These are phyloP conservation scores for Piscicola geometra DNA, from an alignment of 2,888 invertebrate species.

Conservation along the genomic window DNA sequence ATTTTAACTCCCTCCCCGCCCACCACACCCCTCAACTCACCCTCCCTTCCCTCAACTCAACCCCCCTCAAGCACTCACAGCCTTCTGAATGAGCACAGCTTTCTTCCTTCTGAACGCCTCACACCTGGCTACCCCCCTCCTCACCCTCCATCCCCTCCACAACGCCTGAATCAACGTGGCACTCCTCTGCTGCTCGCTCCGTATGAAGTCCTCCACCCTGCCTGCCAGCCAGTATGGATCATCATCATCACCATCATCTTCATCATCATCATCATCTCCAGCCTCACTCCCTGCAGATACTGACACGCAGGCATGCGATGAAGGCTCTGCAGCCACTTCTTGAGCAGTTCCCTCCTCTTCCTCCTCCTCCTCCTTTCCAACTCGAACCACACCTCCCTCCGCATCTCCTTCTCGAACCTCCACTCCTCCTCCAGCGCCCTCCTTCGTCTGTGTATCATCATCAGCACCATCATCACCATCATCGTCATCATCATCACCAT, in stretches of 20 bases:
- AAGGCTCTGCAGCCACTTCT: conserved; percentile 51
- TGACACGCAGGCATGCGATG: conserved; percentile 53
- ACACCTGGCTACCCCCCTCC: conserved; percentile 45
- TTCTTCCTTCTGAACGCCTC: conserved; percentile 46
- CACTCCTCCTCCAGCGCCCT: conserved; percentile 45
- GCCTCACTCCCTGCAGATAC: conserved; percentile 27
- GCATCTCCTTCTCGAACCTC: conserved; percentile 43
- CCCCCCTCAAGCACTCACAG: conserved; percentile 44
- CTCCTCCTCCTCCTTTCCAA: conserved; percentile 48
- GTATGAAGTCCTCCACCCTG: neutral
- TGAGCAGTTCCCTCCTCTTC: conserved; percentile 51
- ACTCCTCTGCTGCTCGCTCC: neutral
- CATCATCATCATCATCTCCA: too few species aligned
- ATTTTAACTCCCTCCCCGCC: too few species aligned
- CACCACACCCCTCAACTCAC: too few species aligned
- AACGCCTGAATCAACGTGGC: neutral
- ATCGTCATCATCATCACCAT: neutral
- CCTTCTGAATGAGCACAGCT: conserved; percentile 51
- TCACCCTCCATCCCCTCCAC: conserved; percentile 50
- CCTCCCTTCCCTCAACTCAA: too few species aligned
- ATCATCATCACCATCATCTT: neutral
- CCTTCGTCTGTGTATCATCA: conserved; percentile 42
- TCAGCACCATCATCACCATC: too few species aligned
- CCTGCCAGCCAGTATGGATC: neutral
- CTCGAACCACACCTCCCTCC: conserved; percentile 49